These are phyloP conservation scores for Coregonus suidteri DNA, from an alignment of 2,797 vertebrate species.

Conservation along the genomic window DNA sequence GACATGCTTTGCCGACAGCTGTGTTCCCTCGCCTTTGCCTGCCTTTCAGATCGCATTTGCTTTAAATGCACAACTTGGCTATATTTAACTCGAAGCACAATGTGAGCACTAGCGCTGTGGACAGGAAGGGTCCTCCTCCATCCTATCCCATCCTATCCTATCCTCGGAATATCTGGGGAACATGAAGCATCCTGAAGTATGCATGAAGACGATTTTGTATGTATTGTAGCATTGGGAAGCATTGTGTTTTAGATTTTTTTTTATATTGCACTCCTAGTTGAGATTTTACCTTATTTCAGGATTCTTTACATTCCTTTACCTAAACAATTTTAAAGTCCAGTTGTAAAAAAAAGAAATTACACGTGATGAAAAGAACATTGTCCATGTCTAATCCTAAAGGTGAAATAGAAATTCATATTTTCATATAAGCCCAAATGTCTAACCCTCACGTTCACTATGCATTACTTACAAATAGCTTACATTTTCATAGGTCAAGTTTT, in stretches of 20 bases:
- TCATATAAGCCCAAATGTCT: too few relatives aligned
- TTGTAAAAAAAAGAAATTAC: not conserved
- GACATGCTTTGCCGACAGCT: slow-evolving; percentile 80
- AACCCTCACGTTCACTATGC: too few relatives aligned
- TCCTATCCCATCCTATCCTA: not conserved
- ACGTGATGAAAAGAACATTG: not conserved
- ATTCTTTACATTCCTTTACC: too few relatives aligned
- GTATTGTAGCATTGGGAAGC: not conserved
- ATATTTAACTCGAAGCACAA: slow-evolving; percentile 58
- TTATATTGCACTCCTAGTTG: not conserved
- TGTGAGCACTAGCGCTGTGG: slow-evolving; percentile 52
- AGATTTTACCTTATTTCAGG: too few relatives aligned
- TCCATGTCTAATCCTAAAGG: too few relatives aligned
- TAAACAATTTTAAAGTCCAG: not conserved
- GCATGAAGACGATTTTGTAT: slow-evolving; percentile 22
- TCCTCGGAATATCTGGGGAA: slow-evolving; percentile 30
- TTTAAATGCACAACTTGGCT: slow-evolving; percentile 70
- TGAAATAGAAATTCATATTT: too few relatives aligned
- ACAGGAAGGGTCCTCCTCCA: slow-evolving; percentile 14
- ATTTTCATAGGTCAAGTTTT: too few relatives aligned
- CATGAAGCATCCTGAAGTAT: slow-evolving; percentile 17
- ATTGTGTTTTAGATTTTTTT: not conserved
- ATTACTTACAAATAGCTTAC: too few relatives aligned
- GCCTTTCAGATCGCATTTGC: slow-evolving; percentile 82
- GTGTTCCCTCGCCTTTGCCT: slow-evolving; percentile 80